Conservation (phyloP, 2,888 invertebrate species). For the Orgyia antiqua region DNA sequence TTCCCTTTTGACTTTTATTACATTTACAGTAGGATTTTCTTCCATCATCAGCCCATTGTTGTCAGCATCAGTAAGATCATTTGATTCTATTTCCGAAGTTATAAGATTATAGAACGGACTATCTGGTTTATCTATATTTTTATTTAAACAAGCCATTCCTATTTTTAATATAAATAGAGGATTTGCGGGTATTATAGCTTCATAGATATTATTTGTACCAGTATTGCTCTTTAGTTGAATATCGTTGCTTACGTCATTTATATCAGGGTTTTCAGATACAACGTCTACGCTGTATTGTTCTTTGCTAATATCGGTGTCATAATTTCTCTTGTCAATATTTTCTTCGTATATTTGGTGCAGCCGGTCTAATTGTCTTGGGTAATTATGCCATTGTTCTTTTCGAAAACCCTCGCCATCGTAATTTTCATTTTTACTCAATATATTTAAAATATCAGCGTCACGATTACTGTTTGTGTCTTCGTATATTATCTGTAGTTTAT, state of each 20-base stretch:
- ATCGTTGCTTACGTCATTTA: constrained; percentile 40
- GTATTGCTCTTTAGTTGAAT: constrained; percentile 31
- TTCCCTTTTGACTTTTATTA: constrained; percentile 47
- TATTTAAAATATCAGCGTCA: constrained; percentile 31
- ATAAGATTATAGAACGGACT: constrained; percentile 25
- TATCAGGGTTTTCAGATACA: constrained; percentile 16
- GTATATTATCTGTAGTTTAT: constrained; percentile 25
- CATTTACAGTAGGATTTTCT: constrained; percentile 34
- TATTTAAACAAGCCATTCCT: constrained; percentile 48
- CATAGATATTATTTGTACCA: constrained; percentile 33
- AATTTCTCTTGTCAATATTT: constrained; percentile 34
- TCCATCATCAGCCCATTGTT: constrained; percentile 25
- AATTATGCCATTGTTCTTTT: constrained; percentile 66
- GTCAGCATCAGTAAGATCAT: constrained; percentile 26
- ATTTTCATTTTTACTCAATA: constrained; percentile 37
- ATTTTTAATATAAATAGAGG: constrained; percentile 60
- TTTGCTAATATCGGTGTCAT: constrained; percentile 36
- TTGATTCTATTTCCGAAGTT: constrained; percentile 24
- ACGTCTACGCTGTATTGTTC: constrained; percentile 26
- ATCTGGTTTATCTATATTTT: constrained; percentile 33
- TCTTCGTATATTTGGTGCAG: constrained; percentile 42
- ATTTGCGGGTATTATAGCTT: constrained; percentile 38
- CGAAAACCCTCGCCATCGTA: constrained; percentile 54
- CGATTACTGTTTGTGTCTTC: constrained; percentile 33
- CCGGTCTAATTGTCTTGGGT: constrained; percentile 60